A percentile compares a stretch with the other conserved stretches of the same genome.
Evolutionary conservation across 1,140 invertebrate genomes (phyloP).

Genomic region (Drosophila ananassae): DNA sequence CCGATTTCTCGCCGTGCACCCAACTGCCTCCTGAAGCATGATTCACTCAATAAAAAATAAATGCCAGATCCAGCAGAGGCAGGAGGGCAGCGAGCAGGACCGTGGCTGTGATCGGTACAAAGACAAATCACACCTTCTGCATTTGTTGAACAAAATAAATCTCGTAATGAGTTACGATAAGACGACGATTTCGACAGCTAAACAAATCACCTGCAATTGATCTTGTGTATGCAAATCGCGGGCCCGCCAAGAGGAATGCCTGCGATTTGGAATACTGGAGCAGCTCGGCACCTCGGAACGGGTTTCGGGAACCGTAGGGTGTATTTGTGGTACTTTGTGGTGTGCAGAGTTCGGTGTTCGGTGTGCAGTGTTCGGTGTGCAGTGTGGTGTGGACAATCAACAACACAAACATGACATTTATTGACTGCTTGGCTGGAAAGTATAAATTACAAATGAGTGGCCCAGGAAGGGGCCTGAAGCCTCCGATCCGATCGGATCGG

Average conservation of each 20-base stretch:
- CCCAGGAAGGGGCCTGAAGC: conserved; percentile 2
- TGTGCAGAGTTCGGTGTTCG: neutral
- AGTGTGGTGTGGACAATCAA: conserved; percentile 76
- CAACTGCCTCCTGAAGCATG: conserved; percentile 45
- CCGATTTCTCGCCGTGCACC: neutral
- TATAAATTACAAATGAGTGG: conserved; percentile 74
- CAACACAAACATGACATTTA: conserved; percentile 81
- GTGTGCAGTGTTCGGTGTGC: conserved; percentile 5
- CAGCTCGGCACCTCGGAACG: conserved; percentile 19
- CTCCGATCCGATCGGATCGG: neutral
- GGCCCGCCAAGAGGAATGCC: conserved; percentile 70
- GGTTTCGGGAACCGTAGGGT: neutral
- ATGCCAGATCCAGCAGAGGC: conserved; percentile 37
- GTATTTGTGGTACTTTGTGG: conserved; percentile 4
- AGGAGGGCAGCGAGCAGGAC: conserved; percentile 4
- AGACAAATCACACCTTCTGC: conserved; percentile 84
- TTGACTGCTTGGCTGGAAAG: conserved; percentile 78
- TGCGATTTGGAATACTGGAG: conserved; percentile 80
- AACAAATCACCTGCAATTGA: conserved; percentile 84
- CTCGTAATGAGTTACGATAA: conserved; percentile 84
- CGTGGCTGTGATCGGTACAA: conserved; percentile 71
- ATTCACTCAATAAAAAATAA: conserved; percentile 81
- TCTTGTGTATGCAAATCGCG: conserved; percentile 79
- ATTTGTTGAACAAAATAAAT: conserved; percentile 84
- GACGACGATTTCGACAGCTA: conserved; percentile 84